Evolutionary conservation across 2,797 vertebrate species (phyloP).

Genomic region (Oreochromis grahami): DNA sequence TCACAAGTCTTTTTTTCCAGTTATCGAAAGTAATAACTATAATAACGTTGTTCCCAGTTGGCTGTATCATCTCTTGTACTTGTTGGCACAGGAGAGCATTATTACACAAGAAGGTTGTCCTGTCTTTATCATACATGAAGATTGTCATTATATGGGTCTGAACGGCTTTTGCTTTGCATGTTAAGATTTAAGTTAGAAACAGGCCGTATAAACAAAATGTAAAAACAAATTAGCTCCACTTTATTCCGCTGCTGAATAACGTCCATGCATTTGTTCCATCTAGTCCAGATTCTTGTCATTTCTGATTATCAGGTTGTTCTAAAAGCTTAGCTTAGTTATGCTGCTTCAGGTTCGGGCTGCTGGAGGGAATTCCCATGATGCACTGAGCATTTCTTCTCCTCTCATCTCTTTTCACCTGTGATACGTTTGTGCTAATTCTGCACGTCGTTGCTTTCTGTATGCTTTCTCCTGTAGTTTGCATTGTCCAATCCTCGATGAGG

Average conservation of each 20-base stretch:
- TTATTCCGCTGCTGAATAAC: rapidly evolving
- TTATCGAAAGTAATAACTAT: neutral
- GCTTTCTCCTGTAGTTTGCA: neutral
- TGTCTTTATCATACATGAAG: neutral
- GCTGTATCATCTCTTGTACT: neutral
- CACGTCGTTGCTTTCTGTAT: rapidly evolving
- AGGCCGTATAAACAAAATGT: neutral
- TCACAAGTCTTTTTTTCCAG: neutral
- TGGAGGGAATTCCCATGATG: neutral
- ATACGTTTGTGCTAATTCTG: neutral
- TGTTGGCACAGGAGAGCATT: neutral
- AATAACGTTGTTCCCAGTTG: neutral
- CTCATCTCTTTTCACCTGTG: neutral
- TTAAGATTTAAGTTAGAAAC: neutral
- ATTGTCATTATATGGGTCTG: neutral
- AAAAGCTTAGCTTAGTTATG: neutral
- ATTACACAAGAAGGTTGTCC: neutral
- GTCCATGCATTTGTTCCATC: neutral
- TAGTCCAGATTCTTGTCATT: neutral
- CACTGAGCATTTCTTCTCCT: neutral
- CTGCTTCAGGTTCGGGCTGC: neutral
- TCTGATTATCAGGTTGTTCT: neutral
- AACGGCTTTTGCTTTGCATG: neutral
- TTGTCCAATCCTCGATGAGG: rapidly evolving
- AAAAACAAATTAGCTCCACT: neutral